A percentile compares a stretch with the other conserved stretches of the same genome.
These are phyloP conservation scores for Magallana nippona DNA, from an alignment of 2,888 invertebrate species.

Conservation along the genomic window DNA sequence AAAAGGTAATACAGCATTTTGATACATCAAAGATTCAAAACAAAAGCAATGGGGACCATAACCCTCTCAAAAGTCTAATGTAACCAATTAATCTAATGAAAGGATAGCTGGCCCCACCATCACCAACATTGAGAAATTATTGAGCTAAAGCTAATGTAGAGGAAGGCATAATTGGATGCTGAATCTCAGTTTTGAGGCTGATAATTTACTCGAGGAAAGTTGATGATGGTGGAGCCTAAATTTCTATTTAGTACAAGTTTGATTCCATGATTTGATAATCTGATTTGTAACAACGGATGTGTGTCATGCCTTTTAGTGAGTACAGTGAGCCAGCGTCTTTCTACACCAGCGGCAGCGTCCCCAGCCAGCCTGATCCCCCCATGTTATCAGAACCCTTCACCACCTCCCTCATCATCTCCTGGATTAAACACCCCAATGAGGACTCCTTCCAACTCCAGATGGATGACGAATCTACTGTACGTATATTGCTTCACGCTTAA, in stretches of 20 bases:
- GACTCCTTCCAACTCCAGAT: conserved; percentile 91
- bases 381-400: conserved; percentile 85
- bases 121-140: too few relatives aligned
- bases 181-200: too few relatives aligned
- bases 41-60: too few relatives aligned
- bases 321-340: conserved; percentile 78
- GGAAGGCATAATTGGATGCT: too few relatives aligned
- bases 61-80: too few relatives aligned
- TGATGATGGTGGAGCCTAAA: too few relatives aligned
- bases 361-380: conserved; percentile 89
- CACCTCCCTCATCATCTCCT: conserved; percentile 86
- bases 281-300: neutral
- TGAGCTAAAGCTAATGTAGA: too few relatives aligned
- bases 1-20: conserved; percentile 80
- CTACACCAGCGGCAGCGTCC: conserved; percentile 90
- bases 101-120: too few relatives aligned
- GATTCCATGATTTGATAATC: neutral
- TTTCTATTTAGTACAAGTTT: too few relatives aligned
- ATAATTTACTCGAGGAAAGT: too few relatives aligned
- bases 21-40: neutral
- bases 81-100: too few relatives aligned
- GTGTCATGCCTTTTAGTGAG: conserved; percentile 69
- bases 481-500: conserved; percentile 36
- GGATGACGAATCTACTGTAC: conserved; percentile 84
- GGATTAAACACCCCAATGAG: conserved; percentile 88